Evolutionary conservation across 2,888 invertebrate genomes (phyloP).

Genomic region (Molorchus minor): DNA sequence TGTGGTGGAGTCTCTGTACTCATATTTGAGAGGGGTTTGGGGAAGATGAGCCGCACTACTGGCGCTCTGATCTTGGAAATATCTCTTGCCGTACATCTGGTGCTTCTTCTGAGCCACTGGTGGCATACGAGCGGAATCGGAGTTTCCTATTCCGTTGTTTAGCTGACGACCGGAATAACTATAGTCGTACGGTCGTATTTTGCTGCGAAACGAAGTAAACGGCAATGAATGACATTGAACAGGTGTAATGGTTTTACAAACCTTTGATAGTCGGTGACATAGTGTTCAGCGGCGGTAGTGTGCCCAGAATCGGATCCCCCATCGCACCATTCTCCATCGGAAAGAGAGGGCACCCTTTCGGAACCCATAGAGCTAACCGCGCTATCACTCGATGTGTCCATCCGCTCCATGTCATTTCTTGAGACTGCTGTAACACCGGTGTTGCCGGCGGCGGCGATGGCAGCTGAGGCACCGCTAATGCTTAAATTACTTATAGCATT

Average conservation of each 20-base stretch:
- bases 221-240: background rate
- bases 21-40: conserved; percentile 66
- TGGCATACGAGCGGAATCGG: conserved; percentile 68
- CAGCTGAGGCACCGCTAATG: conserved; percentile 52
- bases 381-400: conserved; percentile 89
- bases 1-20: conserved; percentile 64
- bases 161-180: conserved; percentile 69
- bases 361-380: conserved; percentile 94
- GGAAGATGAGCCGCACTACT: conserved; percentile 50
- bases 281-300: conserved; percentile 69
- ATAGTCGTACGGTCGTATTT: conserved; percentile 80
- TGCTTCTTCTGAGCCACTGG: conserved; percentile 88
- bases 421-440: conserved; percentile 56
- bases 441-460: conserved; percentile 57
- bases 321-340: conserved; percentile 92
- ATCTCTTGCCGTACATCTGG: conserved; percentile 90
- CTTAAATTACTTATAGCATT: conserved; percentile 58
- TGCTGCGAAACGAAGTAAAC: conserved; percentile 62
- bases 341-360: conserved; percentile 86
- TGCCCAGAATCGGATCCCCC: conserved; percentile 82
- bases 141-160: conserved; percentile 51
- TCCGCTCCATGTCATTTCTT: conserved; percentile 70
- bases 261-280: conserved; percentile 80
- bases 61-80: conserved; percentile 55
- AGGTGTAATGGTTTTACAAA: conserved; percentile 45